Percentiles rank a stretch among this genome's conserved stretches.
Conservation (phyloP, 1,140 invertebrate genomes). For the Popillia japonica region DNA sequence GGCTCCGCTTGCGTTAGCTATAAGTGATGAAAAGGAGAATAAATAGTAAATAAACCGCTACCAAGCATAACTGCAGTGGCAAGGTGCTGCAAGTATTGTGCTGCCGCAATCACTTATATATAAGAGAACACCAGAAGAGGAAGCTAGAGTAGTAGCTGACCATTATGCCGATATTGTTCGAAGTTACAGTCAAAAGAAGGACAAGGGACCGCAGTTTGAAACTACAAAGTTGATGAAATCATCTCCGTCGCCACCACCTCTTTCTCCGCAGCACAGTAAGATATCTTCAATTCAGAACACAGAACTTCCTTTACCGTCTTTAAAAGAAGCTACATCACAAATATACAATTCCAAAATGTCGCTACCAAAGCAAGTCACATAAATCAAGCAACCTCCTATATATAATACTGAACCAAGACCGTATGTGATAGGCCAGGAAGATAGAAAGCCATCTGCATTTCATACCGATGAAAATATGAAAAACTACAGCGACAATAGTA, state of each 20-base stretch:
- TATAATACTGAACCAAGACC: background rate
- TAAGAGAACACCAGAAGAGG: conserved; percentile 63
- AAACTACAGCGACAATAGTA: background rate
- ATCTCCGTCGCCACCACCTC: background rate
- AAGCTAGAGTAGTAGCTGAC: conserved; percentile 75
- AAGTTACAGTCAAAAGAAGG: conserved; percentile 65
- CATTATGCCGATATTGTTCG: conserved; percentile 83
- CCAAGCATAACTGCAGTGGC: conserved; percentile 51
- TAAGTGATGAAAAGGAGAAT: conserved; percentile 61
- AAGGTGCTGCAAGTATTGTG: conserved; percentile 54
- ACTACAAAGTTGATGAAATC: conserved; percentile 6
- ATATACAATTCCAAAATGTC: background rate
- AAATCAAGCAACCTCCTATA: background rate
- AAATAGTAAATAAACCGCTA: conserved; percentile 39
- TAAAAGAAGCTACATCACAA: background rate
- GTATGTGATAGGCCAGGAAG: background rate
- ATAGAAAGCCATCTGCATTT: background rate
- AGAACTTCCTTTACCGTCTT: background rate
- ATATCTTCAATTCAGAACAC: background rate
- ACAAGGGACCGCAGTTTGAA: conserved; percentile 53
- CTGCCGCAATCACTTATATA: conserved; percentile 53
- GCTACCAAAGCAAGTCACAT: background rate
- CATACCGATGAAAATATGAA: background rate
- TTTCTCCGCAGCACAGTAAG: background rate
- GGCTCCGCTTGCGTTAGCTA: conserved; percentile 9